Evolutionary conservation across 2,113 vertebrate species (phyloP).

Genomic region (Lepisosteus oculatus): DNA sequence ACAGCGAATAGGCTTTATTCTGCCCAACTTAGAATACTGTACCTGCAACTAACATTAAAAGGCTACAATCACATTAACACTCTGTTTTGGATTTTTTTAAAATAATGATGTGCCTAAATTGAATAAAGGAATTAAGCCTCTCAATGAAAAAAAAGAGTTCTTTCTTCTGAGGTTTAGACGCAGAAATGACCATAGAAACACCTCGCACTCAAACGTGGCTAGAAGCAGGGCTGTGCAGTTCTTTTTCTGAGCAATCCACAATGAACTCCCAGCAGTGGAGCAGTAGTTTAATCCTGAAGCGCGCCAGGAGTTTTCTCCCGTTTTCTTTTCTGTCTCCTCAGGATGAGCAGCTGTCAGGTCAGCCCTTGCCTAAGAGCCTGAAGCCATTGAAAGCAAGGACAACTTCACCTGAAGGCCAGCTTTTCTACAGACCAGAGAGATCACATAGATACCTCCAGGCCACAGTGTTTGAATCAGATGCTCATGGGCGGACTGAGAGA

Average conservation of each 20-base stretch:
- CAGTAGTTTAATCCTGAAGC: neutral
- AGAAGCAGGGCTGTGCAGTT: neutral
- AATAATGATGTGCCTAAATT: too few relatives aligned
- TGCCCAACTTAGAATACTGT: too few relatives aligned
- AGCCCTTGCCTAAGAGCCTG: conserved; percentile 40
- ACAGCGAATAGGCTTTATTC: too few relatives aligned
- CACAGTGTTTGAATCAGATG: conserved; percentile 54
- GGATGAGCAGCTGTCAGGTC: conserved; percentile 57
- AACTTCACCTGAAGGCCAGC: conserved; percentile 47
- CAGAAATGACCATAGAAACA: too few relatives aligned
- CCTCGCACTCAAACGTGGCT: too few relatives aligned
- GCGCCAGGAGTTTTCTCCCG: conserved; percentile 39
- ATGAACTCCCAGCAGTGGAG: neutral
- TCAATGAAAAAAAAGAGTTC: too few relatives aligned
- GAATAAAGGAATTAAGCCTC: too few relatives aligned
- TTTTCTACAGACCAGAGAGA: conserved; percentile 46
- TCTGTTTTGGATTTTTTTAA: too few relatives aligned
- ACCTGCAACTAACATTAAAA: too few relatives aligned
- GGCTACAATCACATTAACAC: too few relatives aligned
- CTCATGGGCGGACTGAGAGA: conserved; percentile 56
- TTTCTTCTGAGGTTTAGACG: too few relatives aligned
- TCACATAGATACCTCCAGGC: conserved; percentile 63
- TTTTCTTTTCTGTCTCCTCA: conserved; percentile 60
- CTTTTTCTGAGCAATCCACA: neutral
- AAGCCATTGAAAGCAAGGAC: conserved; percentile 53